Conservation (phyloP, 2,888 invertebrate genomes). For the Reticulitermes lucifugus region DNA sequence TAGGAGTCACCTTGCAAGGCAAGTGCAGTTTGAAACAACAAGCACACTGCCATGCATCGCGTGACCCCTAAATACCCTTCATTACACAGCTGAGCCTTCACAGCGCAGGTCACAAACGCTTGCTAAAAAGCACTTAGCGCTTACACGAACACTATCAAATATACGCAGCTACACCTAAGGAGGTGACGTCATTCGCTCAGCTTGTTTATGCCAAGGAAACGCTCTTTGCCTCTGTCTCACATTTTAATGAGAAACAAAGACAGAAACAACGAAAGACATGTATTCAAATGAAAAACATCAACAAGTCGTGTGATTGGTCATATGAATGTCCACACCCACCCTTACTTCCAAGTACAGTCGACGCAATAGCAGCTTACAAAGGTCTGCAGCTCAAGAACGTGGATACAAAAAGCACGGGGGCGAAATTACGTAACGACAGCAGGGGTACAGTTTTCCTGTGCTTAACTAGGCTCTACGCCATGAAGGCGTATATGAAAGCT, state of each 20-base stretch:
- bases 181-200: constrained; percentile 1
- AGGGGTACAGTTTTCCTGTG: no score
- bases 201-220: constrained; percentile 9
- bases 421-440: no score
- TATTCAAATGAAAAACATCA: background rate
- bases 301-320: background rate
- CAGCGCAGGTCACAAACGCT: background rate
- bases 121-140: constrained; percentile 14
- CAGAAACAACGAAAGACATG: background rate
- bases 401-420: no score
- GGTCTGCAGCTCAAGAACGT: no score
- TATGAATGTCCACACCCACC: constrained; percentile 8
- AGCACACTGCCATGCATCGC: background rate
- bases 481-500: no score
- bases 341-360: background rate
- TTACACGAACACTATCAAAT: background rate
- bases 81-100: background rate
- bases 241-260: constrained; percentile 12
- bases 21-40: background rate
- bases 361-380: background rate
- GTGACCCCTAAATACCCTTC: constrained; percentile 14
- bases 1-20: background rate
- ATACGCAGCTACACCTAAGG: background rate
- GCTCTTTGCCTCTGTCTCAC: background rate
- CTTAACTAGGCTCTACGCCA: no score